Base-by-base conservation (phyloP, 2,113 vertebrate genomes). In the Hystrix brachyura region DNA sequence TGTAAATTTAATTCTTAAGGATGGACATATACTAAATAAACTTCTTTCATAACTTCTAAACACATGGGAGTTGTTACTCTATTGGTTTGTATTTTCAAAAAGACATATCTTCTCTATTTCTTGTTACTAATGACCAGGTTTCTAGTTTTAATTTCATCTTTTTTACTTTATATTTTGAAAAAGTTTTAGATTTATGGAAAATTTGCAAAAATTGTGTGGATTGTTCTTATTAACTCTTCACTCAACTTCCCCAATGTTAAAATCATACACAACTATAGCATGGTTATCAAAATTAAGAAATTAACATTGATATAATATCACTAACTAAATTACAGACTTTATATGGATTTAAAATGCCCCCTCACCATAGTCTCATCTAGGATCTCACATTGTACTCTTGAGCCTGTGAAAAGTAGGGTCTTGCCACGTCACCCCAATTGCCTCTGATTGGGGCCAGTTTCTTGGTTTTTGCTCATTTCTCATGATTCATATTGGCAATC, bases 141-240 rank as follows among this genome's bases (percentile, higher is more conserved):
- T 89, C 46, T 72, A 34, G 55, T 92, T 84, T 62, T 55, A 80
- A 72, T 71, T 65, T 88, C 17, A n/a, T 69, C 34, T 46, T 88
- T 67, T 95, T 43, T 59, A 15, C 34, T 64, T 90, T 85, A 67
- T 62, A 55, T 89, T 89, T 48, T 80, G 69, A 46, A 57, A 92
- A 94, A 34, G 14, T 46, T 34, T 92, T 72, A 34, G 53, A n/a
- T 14, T 57, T 55, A 69, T n/a, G 62, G 10, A 89, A 88, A 87
- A n/a, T n/a, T 84, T 88, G 65, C 46, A n/a, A 57, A 83, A 69
- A 46, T 27, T 15, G 84, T 21, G 11, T 32, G 25, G 59, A 69
- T 46, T 62, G 17, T 53, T 55, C 51, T 72, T 21, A 60, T 46
- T 60, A 86, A 59, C 60, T 10, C 43, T 38, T 80, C 15, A 46